phyloP scores from a whole-genome alignment of 1,140 invertebrate genomes.

The Pantala flavescens region DNA sequence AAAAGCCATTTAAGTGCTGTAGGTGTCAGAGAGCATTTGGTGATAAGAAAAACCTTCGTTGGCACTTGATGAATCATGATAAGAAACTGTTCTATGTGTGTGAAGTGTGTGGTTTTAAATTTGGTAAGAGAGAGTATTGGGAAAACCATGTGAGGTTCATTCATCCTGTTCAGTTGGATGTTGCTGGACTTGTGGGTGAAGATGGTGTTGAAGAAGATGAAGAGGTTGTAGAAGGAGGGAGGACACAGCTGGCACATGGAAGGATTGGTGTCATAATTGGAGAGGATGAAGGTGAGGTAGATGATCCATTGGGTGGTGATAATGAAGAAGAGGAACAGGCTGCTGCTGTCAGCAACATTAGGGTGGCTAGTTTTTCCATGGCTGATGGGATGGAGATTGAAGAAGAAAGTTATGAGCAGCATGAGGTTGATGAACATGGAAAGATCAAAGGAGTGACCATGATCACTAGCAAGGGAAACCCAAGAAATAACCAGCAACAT shows the following conservation, averaged over 20 bases:
- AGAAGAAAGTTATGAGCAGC: conserved; percentile 14
- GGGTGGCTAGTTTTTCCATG: background rate
- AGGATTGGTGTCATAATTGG: background rate
- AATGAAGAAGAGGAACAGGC: conserved; percentile 13
- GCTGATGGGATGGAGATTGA: conserved; percentile 19
- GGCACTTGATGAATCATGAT: conserved; percentile 24
- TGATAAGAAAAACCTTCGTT: conserved; percentile 25
- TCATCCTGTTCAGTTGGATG: conserved; percentile 24
- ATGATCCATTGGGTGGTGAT: conserved; percentile 16
- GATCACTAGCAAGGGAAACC: background rate
- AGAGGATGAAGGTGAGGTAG: conserved; percentile 10
- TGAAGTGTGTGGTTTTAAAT: conserved; percentile 29
- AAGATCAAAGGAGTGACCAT: background rate
- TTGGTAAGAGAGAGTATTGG: conserved; percentile 30
- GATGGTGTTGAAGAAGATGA: conserved; percentile 20
- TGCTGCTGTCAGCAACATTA: conserved; percentile 12
- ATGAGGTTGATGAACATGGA: background rate
- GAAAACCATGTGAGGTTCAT: conserved; percentile 31
- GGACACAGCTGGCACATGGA: conserved; percentile 6
- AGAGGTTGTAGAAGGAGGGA: conserved; percentile 20
- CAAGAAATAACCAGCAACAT: background rate
- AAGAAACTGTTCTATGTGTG: conserved; percentile 25
- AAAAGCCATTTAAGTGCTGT: conserved; percentile 24
- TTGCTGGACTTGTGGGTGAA: conserved; percentile 18
- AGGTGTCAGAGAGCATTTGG: conserved; percentile 24